Evolutionary conservation across 2,888 invertebrate species (phyloP).

Genomic region (Leptopterna dolabrata): DNA sequence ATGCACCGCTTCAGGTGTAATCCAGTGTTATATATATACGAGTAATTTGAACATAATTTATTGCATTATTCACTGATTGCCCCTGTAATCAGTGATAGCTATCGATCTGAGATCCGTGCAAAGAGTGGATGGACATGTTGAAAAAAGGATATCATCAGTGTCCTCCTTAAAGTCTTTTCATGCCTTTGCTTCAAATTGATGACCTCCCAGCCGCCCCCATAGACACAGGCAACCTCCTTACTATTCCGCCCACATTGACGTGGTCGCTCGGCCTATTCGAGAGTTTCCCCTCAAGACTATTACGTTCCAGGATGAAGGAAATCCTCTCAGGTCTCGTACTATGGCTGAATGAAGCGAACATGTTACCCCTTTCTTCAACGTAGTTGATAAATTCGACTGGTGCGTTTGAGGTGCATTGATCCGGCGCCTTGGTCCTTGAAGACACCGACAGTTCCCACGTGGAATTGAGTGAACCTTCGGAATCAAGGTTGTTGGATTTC

Average conservation of each 20-base stretch:
- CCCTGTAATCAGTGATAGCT: too few relatives aligned
- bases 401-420: background rate
- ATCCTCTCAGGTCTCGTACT: background rate
- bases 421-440: too few relatives aligned
- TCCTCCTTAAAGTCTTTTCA: background rate
- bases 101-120: too few relatives aligned
- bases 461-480: too few relatives aligned
- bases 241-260: conserved; percentile 2
- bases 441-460: too few relatives aligned
- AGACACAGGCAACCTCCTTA: background rate
- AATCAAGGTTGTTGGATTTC: too few relatives aligned
- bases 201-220: background rate
- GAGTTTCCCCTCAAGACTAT: background rate
- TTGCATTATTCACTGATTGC: too few relatives aligned
- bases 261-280: background rate
- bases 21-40: too few relatives aligned
- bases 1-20: too few relatives aligned
- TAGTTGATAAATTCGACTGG: background rate
- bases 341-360: background rate
- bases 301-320: background rate
- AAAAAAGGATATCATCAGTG: background rate
- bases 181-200: background rate
- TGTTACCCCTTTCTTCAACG: background rate
- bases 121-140: too few relatives aligned
- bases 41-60: too few relatives aligned